Conservation (phyloP, 2,888 invertebrate species). For the Unio pictorum region DNA sequence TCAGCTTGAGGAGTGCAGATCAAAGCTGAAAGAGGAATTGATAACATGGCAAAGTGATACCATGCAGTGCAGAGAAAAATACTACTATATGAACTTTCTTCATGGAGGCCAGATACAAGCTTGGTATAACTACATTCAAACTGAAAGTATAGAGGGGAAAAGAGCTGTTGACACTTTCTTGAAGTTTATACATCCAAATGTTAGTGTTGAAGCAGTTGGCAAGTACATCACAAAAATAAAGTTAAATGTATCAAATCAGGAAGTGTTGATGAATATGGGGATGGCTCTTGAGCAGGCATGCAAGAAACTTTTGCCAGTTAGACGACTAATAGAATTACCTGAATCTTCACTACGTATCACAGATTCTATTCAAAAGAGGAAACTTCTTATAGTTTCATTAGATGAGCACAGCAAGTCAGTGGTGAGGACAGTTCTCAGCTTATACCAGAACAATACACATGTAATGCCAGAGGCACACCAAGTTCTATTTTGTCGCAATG, state of each 20-base stretch:
- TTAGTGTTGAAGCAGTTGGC: not conserved
- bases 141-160: not conserved
- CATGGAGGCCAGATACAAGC: slow-evolving; percentile 34
- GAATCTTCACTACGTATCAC: slow-evolving; percentile 4
- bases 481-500: slow-evolving; percentile 37
- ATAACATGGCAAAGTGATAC: slow-evolving; percentile 27
- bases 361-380: slow-evolving; percentile 35
- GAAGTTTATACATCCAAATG: slow-evolving; percentile 27
- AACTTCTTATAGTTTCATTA: slow-evolving; percentile 30
- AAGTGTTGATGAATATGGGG: too few relatives aligned
- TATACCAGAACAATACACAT: slow-evolving; percentile 35
- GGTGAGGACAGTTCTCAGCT: slow-evolving; percentile 34
- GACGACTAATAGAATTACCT: too few relatives aligned
- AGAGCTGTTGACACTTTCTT: slow-evolving; percentile 16
- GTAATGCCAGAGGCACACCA: slow-evolving; percentile 40
- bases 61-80: slow-evolving; percentile 10
- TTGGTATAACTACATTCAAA: slow-evolving; percentile 28
- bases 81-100: slow-evolving; percentile 36
- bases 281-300: too few relatives aligned
- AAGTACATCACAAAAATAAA: too few relatives aligned
- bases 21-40: slow-evolving; percentile 9
- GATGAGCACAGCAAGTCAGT: slow-evolving; percentile 37
- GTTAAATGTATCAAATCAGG: too few relatives aligned
- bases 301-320: too few relatives aligned
- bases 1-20: slow-evolving; percentile 7